A percentile compares a stretch with the other conserved stretches of the same genome.
Evolutionary conservation across 2,113 vertebrate species (phyloP).

Genomic region (Spheniscus mendiculus): DNA sequence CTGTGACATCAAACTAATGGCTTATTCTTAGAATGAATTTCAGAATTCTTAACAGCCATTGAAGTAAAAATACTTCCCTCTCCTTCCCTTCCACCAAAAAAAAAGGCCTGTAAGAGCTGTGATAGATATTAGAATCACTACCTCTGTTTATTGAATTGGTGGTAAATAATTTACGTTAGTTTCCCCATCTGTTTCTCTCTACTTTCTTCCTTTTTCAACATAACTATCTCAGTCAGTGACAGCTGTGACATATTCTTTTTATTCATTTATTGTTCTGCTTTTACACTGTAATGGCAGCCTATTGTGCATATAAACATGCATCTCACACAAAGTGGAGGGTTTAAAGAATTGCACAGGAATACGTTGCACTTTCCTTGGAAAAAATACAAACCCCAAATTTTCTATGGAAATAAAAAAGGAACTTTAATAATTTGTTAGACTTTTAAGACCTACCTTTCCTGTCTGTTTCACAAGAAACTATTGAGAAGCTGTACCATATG

Average conservation of each 20-base stretch:
- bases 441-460: not conserved
- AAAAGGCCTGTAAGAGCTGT: not conserved
- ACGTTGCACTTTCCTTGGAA: not conserved
- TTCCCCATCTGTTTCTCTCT: not conserved
- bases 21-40: not conserved
- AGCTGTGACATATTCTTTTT: conserved; percentile 14
- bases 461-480: not conserved
- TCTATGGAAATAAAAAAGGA: not conserved
- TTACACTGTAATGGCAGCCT: not conserved
- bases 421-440: not conserved
- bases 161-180: not conserved
- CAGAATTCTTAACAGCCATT: not conserved
- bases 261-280: conserved; percentile 33
- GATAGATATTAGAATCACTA: not conserved
- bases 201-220: conserved; percentile 1
- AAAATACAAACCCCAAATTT: not conserved
- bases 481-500: not conserved
- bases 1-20: not conserved
- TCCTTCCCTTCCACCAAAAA: not conserved
- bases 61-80: not conserved
- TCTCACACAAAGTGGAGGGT: not conserved
- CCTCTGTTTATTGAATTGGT: not conserved
- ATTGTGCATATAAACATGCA: not conserved
- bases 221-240: not conserved
- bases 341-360: not conserved